Evolutionary conservation across 2,113 vertebrate genomes (phyloP), one percentile per base, ranked within the genome.

Genomic region (Erinaceus europaeus): DNA sequence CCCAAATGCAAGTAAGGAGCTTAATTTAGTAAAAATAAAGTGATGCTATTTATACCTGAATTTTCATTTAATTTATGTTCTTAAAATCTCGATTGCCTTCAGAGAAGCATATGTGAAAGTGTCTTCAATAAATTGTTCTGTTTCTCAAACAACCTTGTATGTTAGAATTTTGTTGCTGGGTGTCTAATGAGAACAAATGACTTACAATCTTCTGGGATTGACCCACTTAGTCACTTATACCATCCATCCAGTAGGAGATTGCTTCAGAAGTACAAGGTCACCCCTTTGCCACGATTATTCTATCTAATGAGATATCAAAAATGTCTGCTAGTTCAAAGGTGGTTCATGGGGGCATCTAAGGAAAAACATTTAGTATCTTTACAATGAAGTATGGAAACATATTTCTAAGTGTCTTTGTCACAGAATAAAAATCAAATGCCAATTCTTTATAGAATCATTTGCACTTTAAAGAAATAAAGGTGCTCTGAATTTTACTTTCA

Each of bases 401-500:
- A 91, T 55, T 89, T 94, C 89, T 88, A 68, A 95, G 74, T 20
- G 93, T 90, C 74, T 69, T 91, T 93, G 86, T 86, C 20, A 9
- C 9, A 80, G 68, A 53, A 81, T 40, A 61, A 94, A 94, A 93
- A 82, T 44, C 94, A 95, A 80, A 95, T 79, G 1, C 2, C 13
- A 64, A 62, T 94, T 93, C 25, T 55, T 81, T 86, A 89, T 6
- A 94, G 64, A 96, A 97, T 84, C 89, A 96, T 95, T 97, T 97
- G 81, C 61, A 96, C 89, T 96, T 94, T 92, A 95, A 92, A 96
- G 91, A 92, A 1, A 44, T 87, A 95, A 92, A 96, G 93, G 91
- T 89, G 91, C 94, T 69, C 90, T 50, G 88, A 77, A 80, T 97
- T 93, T 94, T 83, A 90, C 87, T 97, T 97, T 96, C 90, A 92